Base-by-base conservation (phyloP, 2,797 vertebrate genomes). In the Acrossocheilus fasciatus region DNA sequence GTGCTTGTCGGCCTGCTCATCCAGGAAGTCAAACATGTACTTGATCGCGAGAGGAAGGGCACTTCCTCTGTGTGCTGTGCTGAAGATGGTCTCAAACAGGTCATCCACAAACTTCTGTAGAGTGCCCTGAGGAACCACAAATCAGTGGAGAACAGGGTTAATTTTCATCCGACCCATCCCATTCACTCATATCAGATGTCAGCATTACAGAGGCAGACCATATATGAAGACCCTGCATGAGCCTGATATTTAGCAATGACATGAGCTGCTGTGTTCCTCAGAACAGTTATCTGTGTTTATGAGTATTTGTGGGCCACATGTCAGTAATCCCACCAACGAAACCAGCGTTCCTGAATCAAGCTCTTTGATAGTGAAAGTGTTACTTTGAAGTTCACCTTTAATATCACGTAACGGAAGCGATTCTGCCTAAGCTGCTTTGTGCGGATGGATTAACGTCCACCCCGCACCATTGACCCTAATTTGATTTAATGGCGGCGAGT, bases 21-120 rank as follows among this genome's bases (percentile, higher is more conserved):
- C 98, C 92, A 99, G 94, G 93, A 99, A 99, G 92, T 99, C 98
- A 4, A 99, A 99, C 98, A 99, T 99, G 94, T 99, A 99, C 88
- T 99, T 99, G 94, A 99, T 99, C 90, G 98, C 98, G 91, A 99
- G 95, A 1, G 98, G 98, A 73, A 99, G 96, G 0, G 98, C 98
- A 0, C 97, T 98, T 90, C 98, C 98, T 18, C 98, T 95, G 90
- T 99, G 98, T 0, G 98, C 98, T 0, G 98, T 99, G 94, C 98
- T 99, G 94, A 99, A 99, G 94, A 99, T 99, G 89, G 98, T 99
- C 95, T 99, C 98, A 76, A 99, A 99, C 83, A 99, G 96, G 93
- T 99, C 98, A 0, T 99, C 98, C 86, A 99, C 98, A 78, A 99
- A 99, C 91, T 99, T 99, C 95, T 99, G 98, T 92, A 99, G 94